A percentile compares a stretch with the other conserved stretches of the same genome.
Evolutionary conservation across 1,140 invertebrate genomes (phyloP).

Genomic region (Hyles vespertilio): DNA sequence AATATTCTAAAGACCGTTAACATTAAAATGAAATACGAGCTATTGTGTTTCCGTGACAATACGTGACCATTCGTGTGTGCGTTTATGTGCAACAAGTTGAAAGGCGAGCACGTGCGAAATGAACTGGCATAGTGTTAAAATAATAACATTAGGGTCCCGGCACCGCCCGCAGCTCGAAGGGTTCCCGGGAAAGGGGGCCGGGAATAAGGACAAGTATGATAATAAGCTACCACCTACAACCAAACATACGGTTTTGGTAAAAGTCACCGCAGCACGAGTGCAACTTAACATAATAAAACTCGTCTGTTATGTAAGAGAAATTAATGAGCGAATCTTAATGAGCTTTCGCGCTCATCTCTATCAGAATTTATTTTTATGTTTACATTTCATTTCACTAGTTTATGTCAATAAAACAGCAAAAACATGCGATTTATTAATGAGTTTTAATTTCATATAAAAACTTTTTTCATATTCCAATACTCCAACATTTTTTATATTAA

Average conservation of each 20-base stretch:
- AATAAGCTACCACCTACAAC: slow-evolving; percentile 22
- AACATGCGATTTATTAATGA: neutral
- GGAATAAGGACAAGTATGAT: slow-evolving; percentile 23
- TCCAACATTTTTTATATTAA: slow-evolving; percentile 20
- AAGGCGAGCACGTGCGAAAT: slow-evolving; percentile 25
- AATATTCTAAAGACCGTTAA: too few relatives aligned
- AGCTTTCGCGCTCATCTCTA: too few relatives aligned
- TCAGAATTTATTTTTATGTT: too few relatives aligned
- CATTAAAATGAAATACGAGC: slow-evolving; percentile 17
- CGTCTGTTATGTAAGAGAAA: too few relatives aligned
- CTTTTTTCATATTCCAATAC: slow-evolving; percentile 11
- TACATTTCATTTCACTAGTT: too few relatives aligned
- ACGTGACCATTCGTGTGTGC: slow-evolving; percentile 13
- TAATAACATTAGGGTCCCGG: slow-evolving; percentile 11
- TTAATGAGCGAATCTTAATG: too few relatives aligned
- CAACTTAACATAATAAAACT: slow-evolving; percentile 1
- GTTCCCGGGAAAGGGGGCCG: slow-evolving; percentile 9
- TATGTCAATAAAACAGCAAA: too few relatives aligned
- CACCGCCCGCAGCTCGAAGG: neutral
- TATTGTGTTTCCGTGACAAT: slow-evolving; percentile 29
- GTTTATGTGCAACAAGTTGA: slow-evolving; percentile 33
- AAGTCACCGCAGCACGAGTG: slow-evolving; percentile 16
- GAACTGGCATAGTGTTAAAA: slow-evolving; percentile 6
- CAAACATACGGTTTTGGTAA: slow-evolving; percentile 17
- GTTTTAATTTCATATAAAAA: neutral